These are phyloP conservation scores for Alca torda DNA, from an alignment of 2,797 vertebrate genomes.

Conservation along the genomic window DNA sequence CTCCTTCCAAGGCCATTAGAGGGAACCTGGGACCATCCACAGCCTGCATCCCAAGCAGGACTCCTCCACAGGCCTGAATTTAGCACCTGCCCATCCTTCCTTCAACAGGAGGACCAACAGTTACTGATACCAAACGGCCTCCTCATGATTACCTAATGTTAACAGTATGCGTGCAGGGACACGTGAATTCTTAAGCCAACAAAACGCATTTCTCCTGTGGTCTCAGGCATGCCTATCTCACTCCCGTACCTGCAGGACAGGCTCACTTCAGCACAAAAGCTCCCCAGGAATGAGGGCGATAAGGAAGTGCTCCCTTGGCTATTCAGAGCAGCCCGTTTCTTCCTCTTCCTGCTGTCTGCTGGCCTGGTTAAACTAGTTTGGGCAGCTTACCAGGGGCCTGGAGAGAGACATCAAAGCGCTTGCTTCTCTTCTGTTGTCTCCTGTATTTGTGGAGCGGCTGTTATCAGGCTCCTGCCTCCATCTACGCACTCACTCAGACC, in stretches of 20 bases:
- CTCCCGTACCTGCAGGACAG: neutral
- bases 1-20: neutral
- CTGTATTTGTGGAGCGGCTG: neutral
- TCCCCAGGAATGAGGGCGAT: conserved; percentile 40
- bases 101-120: neutral
- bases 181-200: neutral
- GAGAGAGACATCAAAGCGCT: neutral
- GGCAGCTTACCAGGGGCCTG: neutral
- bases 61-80: neutral
- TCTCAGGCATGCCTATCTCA: neutral
- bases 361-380: conserved; percentile 34
- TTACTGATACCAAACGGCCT: neutral
- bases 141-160: neutral
- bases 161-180: neutral
- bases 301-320: neutral
- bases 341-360: neutral
- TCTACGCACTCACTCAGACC: accelerated
- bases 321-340: neutral
- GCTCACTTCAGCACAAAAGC: neutral
- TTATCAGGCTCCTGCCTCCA: neutral
- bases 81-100: neutral
- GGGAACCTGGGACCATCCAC: neutral
- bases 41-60: neutral
- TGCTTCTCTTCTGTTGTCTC: neutral
- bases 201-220: neutral